Conservation (phyloP, 1,140 invertebrate species). For the Penaeus indicus region DNA sequence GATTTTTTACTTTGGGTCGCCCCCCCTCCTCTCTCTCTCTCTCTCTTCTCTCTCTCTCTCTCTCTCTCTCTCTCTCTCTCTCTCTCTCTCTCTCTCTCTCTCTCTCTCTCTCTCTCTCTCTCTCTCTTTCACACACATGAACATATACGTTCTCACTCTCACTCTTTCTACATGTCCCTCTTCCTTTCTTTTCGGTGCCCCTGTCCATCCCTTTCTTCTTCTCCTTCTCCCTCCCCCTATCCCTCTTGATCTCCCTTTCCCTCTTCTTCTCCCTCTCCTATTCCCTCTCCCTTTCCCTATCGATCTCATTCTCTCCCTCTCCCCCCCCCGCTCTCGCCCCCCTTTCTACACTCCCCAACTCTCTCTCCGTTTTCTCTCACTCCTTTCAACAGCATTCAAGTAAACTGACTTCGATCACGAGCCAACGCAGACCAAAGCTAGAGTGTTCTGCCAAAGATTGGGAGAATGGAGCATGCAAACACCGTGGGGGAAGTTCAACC, state of each 20-base stretch:
- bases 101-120: not conserved
- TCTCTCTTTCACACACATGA: not conserved
- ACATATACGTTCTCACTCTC: not conserved
- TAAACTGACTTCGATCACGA: not conserved
- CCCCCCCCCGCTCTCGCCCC: not conserved
- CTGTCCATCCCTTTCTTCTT: too few species aligned
- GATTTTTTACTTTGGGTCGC: too few species aligned
- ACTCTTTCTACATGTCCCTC: not conserved
- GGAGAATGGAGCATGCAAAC: too few species aligned
- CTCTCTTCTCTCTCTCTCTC: too few species aligned
- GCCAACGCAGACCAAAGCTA: too few species aligned
- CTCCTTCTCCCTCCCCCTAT: not conserved
- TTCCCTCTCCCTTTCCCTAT: not conserved
- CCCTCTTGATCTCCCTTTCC: not conserved
- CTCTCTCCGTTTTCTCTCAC: not conserved
- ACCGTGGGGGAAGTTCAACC: too few species aligned
- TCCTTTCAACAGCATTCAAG: not conserved
- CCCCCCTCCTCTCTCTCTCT: too few species aligned
- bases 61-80: too few species aligned
- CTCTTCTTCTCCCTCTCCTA: not conserved
- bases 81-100: not conserved
- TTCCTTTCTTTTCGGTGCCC: not conserved
- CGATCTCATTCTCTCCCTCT: not conserved
- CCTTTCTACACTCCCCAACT: not conserved
- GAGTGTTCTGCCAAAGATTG: not conserved